Conservation (phyloP, 1,140 invertebrate genomes). For the Apis mellifera region Amel_HAv3.1 CM009931.2:4392001-4392500, state of each 20-base stretch:
- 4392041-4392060: neutral
- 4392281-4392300: constrained; percentile 51
- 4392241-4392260: constrained; percentile 28
- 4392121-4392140: neutral
- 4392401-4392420: constrained; percentile 43
- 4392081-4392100: neutral
- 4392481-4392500: constrained; percentile 49
- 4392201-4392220: neutral
- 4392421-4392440: constrained; percentile 53
- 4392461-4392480: constrained; percentile 35
- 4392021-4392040: neutral
- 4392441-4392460: constrained; percentile 48
- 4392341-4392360: neutral
- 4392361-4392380: constrained; percentile 42
- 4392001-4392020: neutral
- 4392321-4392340: neutral
- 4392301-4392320: constrained; percentile 43
- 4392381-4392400: constrained; percentile 70
- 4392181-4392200: neutral
- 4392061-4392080: constrained; percentile 13
- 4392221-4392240: neutral
- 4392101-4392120: neutral
- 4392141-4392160: neutral
- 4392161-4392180: neutral
- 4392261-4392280: constrained; percentile 16